Base-by-base conservation (phyloP, 2,113 vertebrate genomes). In the Elaphurus davidianus region DNA sequence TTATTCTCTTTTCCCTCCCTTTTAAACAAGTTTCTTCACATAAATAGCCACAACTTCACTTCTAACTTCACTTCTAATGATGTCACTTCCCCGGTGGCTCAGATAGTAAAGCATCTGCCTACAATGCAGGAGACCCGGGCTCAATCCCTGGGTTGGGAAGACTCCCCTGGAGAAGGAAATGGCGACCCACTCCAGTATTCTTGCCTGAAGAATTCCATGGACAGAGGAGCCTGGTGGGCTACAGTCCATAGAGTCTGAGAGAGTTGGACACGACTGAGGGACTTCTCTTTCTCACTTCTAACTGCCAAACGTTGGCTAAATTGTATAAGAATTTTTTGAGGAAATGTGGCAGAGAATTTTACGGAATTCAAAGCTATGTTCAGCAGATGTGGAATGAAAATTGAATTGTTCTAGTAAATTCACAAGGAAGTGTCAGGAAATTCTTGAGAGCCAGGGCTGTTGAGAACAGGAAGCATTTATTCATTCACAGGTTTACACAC, bases 231-330 rank as follows among this genome's bases (percentile, higher is more conserved):
- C 64, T 36, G 0, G 2, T 71, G 36, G n/a, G n/a, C 64, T 36
- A 21, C 1, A 19, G 17, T 36, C 64, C 64, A 21, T 2, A 21
- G 4, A 2, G 64, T 67, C 8, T 0, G 17, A 67, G 17, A 67
- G 64, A 71, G 64, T 71, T 0, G 0, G 64, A 21, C 64, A 71
- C 1, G 4, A 36, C n/a, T 67, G 4, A 19, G 9, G 1, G 8
- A 36, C n/a, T 67, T 67, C 33, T 19, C 33, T 36, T 67, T 36
- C 64, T 67, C 33, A 67, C 16, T 67, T 36, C 64, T 36, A 67
- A 67, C 8, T n/a, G 7, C 10, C 12, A 45, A 76, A 3, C 52
- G 1, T 60, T 87, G 33, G 1, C 4, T 12, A 89, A 60, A 30
- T 55, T 33, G 54, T 64, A 6, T 47, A 59, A 45, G 10, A 84